Conservation (phyloP, 2,113 vertebrate species). For the Egretta garzetta region DNA sequence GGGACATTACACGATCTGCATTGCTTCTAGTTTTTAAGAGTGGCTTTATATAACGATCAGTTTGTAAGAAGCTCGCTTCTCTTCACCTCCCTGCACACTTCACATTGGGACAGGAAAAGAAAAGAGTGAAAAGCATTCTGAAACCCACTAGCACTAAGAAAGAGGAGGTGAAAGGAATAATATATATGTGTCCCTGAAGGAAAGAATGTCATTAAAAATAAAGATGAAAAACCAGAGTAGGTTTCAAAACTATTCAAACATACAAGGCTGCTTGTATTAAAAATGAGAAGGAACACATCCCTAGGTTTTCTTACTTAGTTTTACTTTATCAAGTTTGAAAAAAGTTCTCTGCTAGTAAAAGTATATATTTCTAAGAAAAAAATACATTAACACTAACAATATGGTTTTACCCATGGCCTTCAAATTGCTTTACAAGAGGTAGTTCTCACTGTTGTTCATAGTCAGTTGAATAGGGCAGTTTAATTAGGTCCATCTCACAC, state of each 20-base stretch:
- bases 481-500: background rate
- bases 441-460: background rate
- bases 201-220: background rate
- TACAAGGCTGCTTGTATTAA: background rate
- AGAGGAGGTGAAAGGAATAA: background rate
- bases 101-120: background rate
- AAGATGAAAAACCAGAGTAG: background rate
- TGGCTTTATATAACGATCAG: background rate
- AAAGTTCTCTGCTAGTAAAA: background rate
- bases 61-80: rapidly evolving
- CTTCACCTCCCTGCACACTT: background rate
- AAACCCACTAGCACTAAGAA: background rate
- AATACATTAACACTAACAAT: background rate
- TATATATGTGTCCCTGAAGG: background rate
- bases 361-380: background rate
- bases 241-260: constrained; percentile 18
- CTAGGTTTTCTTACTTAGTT: background rate
- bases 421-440: background rate
- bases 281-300: background rate
- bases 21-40: background rate
- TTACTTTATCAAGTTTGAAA: background rate
- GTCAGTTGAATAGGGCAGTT: background rate
- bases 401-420: background rate
- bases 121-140: background rate
- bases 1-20: background rate